phyloP scores from a whole-genome alignment of 2,888 invertebrate genomes.

The Alsophila aescularia region DNA sequence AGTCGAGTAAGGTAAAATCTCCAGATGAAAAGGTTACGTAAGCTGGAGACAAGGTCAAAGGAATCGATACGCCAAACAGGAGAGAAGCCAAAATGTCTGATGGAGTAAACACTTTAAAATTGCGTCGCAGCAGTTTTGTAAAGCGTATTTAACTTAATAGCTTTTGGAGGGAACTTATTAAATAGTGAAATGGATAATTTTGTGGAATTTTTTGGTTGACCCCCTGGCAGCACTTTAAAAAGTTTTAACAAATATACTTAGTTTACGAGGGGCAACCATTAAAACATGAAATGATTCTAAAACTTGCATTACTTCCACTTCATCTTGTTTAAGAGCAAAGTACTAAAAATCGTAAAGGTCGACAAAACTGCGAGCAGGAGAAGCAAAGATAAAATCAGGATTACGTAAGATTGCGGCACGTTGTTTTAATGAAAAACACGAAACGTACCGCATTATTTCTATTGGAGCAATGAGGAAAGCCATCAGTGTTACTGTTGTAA shows the following conservation, averaged over 20 bases:
- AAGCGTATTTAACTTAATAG: background rate
- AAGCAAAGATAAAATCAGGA: slow-evolving; percentile 1
- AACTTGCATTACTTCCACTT: slow-evolving; percentile 1
- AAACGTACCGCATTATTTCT: slow-evolving; percentile 1
- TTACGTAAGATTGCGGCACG: slow-evolving; percentile 10
- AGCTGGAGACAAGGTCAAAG: slow-evolving; percentile 62
- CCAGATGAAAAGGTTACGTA: slow-evolving; percentile 55
- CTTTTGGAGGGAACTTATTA: too few relatives aligned
- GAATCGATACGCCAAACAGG: slow-evolving; percentile 61
- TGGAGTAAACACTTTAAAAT: slow-evolving; percentile 35
- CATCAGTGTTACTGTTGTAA: background rate
- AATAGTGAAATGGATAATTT: too few relatives aligned
- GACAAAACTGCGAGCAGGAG: background rate
- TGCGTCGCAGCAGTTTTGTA: slow-evolving; percentile 13
- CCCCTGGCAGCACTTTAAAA: background rate
- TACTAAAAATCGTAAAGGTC: slow-evolving; percentile 1
- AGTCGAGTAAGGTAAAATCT: slow-evolving; percentile 35
- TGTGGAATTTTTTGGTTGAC: too few relatives aligned
- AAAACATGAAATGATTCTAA: background rate
- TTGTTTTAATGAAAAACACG: slow-evolving; percentile 1
- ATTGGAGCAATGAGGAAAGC: background rate
- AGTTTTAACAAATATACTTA: slow-evolving; percentile 6
- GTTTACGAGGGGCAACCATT: background rate
- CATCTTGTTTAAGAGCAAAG: background rate
- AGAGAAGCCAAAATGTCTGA: slow-evolving; percentile 66